Base-by-base conservation (phyloP, 2,797 vertebrate genomes). In the Distichodus sexfasciatus region DNA sequence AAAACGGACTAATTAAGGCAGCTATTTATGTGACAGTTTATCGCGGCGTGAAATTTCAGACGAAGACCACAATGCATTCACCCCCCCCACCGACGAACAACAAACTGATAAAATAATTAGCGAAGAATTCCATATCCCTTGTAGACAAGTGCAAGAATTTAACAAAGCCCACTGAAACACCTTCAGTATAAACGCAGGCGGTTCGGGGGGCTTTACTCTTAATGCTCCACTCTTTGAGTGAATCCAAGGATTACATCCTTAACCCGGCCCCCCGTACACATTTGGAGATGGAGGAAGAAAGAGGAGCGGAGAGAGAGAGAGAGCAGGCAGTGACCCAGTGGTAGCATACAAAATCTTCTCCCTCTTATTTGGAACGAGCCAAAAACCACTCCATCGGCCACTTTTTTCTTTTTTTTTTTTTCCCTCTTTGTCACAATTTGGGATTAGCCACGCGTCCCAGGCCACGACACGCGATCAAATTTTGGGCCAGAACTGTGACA, bases 211-310 rank as follows among this genome's bases (percentile, higher is more conserved):
- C 43, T 71, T 71, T 50, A 65, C 36, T 63, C 53, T 65, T 65
- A 71, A 71, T 58, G 51, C 68, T 26, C 6, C 21, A 24, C 68
- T 64, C 44, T 63, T 71, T 66, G 38, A 50, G 48, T 24, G 64
- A 43, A 63, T 67, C 70, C 51, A 26, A 59, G 65, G 69, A 57
- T 50, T 68, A 63, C 64, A 72, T 38, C 51, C 44, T 43, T 51
- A 44, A 69, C 61, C 67, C 38, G n/a, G 7, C 24, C 17, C 55
- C 28, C 60, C 28, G 21, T n/a, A 11, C 26, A 38, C n/a, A n/a
- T n/a, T n/a, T n/a, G n/a, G n/a, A n/a, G n/a, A n/a, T n/a, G n/a
- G n/a, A n/a, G n/a, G n/a, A 26, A 41, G 19, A 33, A 43, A 62
- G 28, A 46, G 46, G 7, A 24, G n/a, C 10, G 1, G 47, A 26